Conservation (phyloP, 2,113 vertebrate species). For the Trematomus loennbergii region DNA sequence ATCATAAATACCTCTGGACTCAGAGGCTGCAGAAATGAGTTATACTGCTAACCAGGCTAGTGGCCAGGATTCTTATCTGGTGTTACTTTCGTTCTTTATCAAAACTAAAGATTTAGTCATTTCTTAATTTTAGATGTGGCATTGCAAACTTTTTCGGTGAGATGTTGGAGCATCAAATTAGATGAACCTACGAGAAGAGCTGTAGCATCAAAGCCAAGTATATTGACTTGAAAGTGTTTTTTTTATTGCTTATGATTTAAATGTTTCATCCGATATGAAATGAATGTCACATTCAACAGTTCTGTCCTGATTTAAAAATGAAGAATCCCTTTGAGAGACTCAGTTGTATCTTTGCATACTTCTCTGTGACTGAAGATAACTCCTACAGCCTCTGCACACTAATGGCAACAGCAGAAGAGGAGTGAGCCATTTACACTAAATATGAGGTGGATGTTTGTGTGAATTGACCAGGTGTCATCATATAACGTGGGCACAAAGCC, state of each 20-base stretch:
- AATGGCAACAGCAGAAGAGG: neutral
- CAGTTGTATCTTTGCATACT: neutral
- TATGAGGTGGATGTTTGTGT: conserved; percentile 18
- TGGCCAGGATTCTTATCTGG: neutral
- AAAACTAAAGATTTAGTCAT: neutral
- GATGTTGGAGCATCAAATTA: too few species aligned
- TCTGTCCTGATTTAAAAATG: neutral
- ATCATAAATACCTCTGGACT: too few species aligned
- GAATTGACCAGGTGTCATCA: conserved; percentile 8
- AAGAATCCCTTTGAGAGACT: neutral
- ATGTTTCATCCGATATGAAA: too few species aligned
- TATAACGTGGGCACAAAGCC: conserved; percentile 21
- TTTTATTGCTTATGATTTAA: too few species aligned
- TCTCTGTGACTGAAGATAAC: neutral
- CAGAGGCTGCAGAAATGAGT: neutral
- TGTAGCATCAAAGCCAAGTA: neutral
- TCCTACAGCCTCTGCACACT: too few species aligned
- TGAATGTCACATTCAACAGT: too few species aligned
- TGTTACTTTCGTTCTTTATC: neutral
- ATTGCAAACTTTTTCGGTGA: neutral
- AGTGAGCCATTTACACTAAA: neutral
- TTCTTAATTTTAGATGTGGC: neutral
- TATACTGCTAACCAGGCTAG: neutral
- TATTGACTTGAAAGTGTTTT: neutral
- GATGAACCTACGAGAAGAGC: neutral